These are phyloP conservation scores for Malurus alboscapulatus DNA, from an alignment of 2,113 vertebrate species.

Conservation along the genomic window DNA sequence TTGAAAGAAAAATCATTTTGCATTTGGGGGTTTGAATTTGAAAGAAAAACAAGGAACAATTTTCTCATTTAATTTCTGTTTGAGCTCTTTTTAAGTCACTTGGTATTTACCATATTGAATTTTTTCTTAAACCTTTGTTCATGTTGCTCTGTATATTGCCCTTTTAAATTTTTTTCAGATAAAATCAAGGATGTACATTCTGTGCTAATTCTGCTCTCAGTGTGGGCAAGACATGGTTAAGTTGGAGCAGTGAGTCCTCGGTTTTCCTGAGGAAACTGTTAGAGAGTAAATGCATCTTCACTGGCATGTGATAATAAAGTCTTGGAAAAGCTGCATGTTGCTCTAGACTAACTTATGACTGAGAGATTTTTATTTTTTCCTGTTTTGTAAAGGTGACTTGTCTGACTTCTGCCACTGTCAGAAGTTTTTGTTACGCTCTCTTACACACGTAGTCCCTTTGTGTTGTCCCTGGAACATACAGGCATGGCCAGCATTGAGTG, in stretches of 20 bases:
- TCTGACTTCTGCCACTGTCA: neutral
- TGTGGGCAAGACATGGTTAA: neutral
- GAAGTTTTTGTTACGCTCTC: neutral
- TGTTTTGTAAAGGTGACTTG: neutral
- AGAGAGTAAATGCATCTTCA: neutral
- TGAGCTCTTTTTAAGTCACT: neutral
- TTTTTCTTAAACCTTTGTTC: neutral
- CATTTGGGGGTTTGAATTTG: neutral
- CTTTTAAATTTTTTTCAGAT: neutral
- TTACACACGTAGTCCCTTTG: rapidly evolving
- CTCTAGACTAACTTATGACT: neutral
- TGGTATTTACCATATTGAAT: neutral
- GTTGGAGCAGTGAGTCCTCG: neutral
- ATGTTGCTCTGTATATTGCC: neutral
- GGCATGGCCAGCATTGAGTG: neutral
- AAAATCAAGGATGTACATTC: neutral
- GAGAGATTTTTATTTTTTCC: neutral
- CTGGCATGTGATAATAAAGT: neutral
- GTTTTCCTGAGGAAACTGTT: neutral
- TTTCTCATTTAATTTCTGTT: neutral
- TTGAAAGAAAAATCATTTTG: neutral
- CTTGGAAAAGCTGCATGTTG: neutral
- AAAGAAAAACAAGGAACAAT: neutral
- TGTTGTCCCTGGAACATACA: neutral
- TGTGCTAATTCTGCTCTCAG: neutral